Conservation (phyloP, 2,113 vertebrate species). For the human (Homo sapiens) region GRCh38 chr7:43288501-43289000, state of each 20-base stretch:
- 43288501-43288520: not conserved
- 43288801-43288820: not conserved
- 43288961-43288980: not conserved
- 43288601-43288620: not conserved
- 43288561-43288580: not conserved
- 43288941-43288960: not conserved
- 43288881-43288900: not conserved
- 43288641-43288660: accelerated
- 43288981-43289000: not conserved
- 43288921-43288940: not conserved
- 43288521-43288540: not conserved
- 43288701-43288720: not conserved
- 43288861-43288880: not conserved
- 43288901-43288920: not conserved
- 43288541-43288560: not conserved
- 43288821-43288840: not conserved
- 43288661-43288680: not conserved
- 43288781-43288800: not conserved
- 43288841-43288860: not conserved
- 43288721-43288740: not conserved
- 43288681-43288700: not conserved
- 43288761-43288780: not conserved
- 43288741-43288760: not conserved
- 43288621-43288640: not conserved
- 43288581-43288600: not conserved